phyloP scores from a whole-genome alignment of 2,888 invertebrate species.

The Machimus atricapillus region DNA sequence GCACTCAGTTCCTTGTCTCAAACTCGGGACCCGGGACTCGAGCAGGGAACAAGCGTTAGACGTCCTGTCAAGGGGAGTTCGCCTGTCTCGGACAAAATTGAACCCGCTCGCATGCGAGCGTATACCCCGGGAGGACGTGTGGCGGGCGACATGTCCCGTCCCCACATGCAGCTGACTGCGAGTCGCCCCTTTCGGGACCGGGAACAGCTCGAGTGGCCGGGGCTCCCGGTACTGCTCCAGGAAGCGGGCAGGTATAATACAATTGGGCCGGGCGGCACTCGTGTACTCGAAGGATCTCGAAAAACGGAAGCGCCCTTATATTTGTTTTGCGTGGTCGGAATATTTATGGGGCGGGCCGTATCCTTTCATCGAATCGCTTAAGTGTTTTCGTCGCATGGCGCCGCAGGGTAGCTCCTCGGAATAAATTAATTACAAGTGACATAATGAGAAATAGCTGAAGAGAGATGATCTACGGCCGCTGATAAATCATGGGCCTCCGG shows the following conservation, averaged over 20 bases:
- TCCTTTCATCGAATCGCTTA: conserved; percentile 21
- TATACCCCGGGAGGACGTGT: conserved; percentile 36
- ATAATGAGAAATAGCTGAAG: conserved; percentile 39
- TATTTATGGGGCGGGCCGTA: conserved; percentile 38
- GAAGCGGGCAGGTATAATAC: not conserved
- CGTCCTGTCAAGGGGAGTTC: conserved; percentile 21
- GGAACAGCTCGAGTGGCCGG: not conserved
- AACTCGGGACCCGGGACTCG: not conserved
- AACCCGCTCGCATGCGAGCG: conserved; percentile 43
- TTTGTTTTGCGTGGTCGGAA: conserved; percentile 43
- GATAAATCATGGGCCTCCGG: conserved; percentile 28
- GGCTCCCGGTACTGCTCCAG: not conserved
- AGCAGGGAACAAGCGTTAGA: conserved; percentile 15
- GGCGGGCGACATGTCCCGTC: conserved; percentile 36
- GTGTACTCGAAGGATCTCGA: conserved; percentile 23
- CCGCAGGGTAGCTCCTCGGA: conserved; percentile 5
- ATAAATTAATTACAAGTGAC: conserved; percentile 41
- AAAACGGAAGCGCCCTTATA: conserved; percentile 33
- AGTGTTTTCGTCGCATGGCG: conserved; percentile 5
- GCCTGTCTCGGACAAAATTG: conserved; percentile 29
- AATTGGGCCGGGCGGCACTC: not conserved
- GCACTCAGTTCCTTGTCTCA: conserved; percentile 25
- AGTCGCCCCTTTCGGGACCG: conserved; percentile 6
- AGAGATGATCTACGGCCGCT: conserved; percentile 30
- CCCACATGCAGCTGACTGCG: conserved; percentile 13